Evolutionary conservation across 1,140 invertebrate species (phyloP), one percentile per base, ranked within the genome.

Genomic region (Papilio dardanus): DNA sequence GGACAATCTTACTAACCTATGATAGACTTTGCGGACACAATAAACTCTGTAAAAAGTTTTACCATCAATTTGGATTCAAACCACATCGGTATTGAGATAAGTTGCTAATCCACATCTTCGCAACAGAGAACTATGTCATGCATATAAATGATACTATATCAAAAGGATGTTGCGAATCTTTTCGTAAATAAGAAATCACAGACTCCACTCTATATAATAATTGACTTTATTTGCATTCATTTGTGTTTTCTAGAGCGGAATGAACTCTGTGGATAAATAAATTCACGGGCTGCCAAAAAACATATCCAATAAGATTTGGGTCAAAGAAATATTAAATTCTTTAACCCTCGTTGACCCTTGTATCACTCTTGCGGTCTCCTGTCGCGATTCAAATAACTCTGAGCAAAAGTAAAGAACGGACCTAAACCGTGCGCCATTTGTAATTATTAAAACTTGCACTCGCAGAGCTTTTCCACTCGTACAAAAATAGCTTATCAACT

Each of bases 321-420:
- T 62, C 54, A 62, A 62, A 62, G 54, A 28, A 62, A 62, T 62
- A 62, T 62, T 62, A 62, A 62, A 62, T 62, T 62, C 54, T 62
- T 62, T 62, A 62, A 62, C 54, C 54, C 54, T 14, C 54, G 21
- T 2, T 62, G 54, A 62, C 54, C 54, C 54, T 62, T 62, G 54
- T 30, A 28, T 62, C 54, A 62, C 21, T 54, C 50, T 58, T 58
- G 14, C 54, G 12, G 54, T 62, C 24, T 62, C 54, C 24, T 30
- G 54, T 62, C 10, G 21, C 10, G 21, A 62, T 28, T 1, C 21
- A 62, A 62, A 62, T 24, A 58, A 58, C 50, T 58, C 50, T 54
- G 1, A 62, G 54, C 16, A 62, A 62, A 62, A 54, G 50, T 54
- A 54, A 54, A 54, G 2, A 54, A n/a, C n/a, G 5, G n/a, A 1